Base-by-base conservation (phyloP, 1,140 invertebrate species). In the Limonius californicus region DNA sequence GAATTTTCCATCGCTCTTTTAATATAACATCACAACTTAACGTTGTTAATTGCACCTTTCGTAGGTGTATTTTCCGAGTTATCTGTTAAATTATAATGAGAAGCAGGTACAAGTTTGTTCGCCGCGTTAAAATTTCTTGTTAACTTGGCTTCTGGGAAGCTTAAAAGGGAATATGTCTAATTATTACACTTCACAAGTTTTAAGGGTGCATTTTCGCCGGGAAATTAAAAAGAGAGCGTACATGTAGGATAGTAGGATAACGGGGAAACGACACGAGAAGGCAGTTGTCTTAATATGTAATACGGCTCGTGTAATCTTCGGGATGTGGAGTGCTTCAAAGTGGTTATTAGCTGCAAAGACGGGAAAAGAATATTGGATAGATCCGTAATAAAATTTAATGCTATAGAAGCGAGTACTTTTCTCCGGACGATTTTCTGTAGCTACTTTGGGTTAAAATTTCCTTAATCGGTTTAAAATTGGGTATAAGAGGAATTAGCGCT, bases 381-480 rank as follows among this genome's bases (percentile, higher is more conserved):
- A 66, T 66, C 45, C 65, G 54, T 66, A 63, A 68, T 68, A 68
- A 68, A 65, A 54, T 65, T 65, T 58, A 63, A 66, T 61, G 64
- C 59, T 55, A 67, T 67, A 65, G 62, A 64, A 67, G 53, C 66
- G 66, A 69, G 60, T 69, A 53, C 59, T 47, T 39, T 54, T 63
- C 59, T 58, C 53, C 30, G 55, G 63, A 65, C 62, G 45, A 50
- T 50, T 63, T 68, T 57, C 61, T 63, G 59, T 62, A 63, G 61
- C 59, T 66, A 66, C 64, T 62, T 66, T 62, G 20, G 63, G 62
- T 62, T 66, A 67, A 61, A 69, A 71, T 69, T 66, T 71, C 64
- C 70, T 68, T 71, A 69, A 71, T 71, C 70, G 68, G 70, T 71
- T 69, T 71, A 69, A 71, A 69, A 71, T 71, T 71, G 70, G 66